Percentiles rank a stretch among this genome's conserved stretches.
Conservation (phyloP, 2,113 vertebrate genomes). For the Cettia cetti region DNA sequence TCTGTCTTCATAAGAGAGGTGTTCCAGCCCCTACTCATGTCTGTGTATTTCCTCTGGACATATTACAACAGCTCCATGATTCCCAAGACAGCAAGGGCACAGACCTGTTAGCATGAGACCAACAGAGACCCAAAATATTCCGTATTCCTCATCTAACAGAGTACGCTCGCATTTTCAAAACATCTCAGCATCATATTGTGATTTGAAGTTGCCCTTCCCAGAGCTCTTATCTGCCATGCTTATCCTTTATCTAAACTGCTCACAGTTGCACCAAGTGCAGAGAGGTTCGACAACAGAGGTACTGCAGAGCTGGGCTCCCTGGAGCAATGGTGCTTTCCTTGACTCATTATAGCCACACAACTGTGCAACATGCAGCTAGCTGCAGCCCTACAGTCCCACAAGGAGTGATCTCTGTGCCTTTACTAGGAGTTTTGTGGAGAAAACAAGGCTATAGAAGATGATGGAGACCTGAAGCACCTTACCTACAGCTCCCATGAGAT, state of each 20-base stretch:
- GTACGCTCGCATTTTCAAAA: not conserved
- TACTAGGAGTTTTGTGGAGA: not conserved
- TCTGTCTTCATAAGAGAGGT: not conserved
- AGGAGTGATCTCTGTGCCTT: not conserved
- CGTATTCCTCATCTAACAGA: not conserved
- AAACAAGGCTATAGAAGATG: not conserved
- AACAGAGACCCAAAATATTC: not conserved
- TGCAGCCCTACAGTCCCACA: not conserved
- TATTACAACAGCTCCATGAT: not conserved
- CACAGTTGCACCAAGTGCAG: accelerated
- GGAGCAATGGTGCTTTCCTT: not conserved
- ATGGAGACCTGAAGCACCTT: not conserved
- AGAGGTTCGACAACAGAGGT: not conserved
- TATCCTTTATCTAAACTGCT: not conserved
- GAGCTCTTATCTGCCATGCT: not conserved
- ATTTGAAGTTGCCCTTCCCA: not conserved
- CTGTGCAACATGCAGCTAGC: not conserved
- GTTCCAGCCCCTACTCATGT: not conserved
- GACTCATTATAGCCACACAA: not conserved
- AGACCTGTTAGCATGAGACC: not conserved
- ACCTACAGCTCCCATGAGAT: not conserved
- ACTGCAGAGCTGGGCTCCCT: not conserved
- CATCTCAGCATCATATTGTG: not conserved
- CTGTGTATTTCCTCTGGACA: not conserved
- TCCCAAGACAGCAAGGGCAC: not conserved